A percentile compares a stretch with the other conserved stretches of the same genome.
Conservation (phyloP, 2,888 invertebrate species). For the Imbricaverruca yamaguchii region DNA sequence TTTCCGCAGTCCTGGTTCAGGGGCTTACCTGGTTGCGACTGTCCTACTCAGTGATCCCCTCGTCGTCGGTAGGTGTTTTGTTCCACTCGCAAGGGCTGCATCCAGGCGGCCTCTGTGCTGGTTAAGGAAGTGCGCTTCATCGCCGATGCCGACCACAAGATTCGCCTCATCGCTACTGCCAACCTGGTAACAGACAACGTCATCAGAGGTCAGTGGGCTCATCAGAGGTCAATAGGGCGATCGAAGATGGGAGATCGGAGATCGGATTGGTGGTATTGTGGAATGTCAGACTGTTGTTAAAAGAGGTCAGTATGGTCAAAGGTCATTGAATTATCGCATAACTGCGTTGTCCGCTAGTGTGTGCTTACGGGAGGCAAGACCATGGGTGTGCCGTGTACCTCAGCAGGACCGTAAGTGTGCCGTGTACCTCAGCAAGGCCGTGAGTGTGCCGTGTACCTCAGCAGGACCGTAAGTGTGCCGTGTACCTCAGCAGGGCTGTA, state of each 20-base stretch:
- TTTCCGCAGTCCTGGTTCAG: too few relatives aligned
- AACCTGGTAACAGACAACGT: slow-evolving; percentile 45
- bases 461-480: too few relatives aligned
- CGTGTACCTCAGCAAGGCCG: slow-evolving; percentile 62
- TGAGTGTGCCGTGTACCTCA: slow-evolving; percentile 53
- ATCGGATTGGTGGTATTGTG: not conserved
- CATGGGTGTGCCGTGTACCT: too few relatives aligned
- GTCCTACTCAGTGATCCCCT: not conserved
- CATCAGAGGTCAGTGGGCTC: slow-evolving; percentile 40
- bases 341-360: too few relatives aligned
- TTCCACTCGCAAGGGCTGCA: slow-evolving; percentile 64
- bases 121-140: slow-evolving; percentile 43
- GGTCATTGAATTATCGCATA: too few relatives aligned
- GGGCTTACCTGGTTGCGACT: too few relatives aligned
- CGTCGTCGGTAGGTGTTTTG: slow-evolving; percentile 57
- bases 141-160: slow-evolving; percentile 47
- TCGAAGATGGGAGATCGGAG: not conserved
- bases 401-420: too few relatives aligned
- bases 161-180: slow-evolving; percentile 44
- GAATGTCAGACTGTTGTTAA: too few relatives aligned
- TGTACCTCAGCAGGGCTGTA: too few relatives aligned
- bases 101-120: slow-evolving; percentile 58
- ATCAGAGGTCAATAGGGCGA: not conserved
- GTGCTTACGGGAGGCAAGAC: too few relatives aligned
- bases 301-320: too few relatives aligned